Percentiles rank a stretch among this genome's conserved stretches.
These are phyloP conservation scores for Nematostella vectensis DNA, from an alignment of 92 coral and sea anemone species.

Conservation along the genomic window DNA sequence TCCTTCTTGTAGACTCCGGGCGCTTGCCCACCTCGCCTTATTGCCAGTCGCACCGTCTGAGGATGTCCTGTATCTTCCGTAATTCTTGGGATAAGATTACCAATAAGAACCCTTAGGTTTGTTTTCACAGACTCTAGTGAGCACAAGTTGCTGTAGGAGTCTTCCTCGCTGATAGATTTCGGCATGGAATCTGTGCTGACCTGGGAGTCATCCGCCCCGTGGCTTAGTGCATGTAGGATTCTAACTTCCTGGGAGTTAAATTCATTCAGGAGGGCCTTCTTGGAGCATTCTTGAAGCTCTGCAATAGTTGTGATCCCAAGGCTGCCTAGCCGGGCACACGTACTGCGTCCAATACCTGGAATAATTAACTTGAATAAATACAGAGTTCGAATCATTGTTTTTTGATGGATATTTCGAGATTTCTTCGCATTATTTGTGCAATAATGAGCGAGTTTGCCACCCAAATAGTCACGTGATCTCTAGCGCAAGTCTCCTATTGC, in stretches of 20 bases:
- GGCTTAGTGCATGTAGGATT: constrained; percentile 38
- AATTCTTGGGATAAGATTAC: constrained; percentile 47
- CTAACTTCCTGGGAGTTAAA: constrained; percentile 38
- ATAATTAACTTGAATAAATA: no score
- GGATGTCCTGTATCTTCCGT: constrained; percentile 46
- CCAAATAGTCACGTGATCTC: no score
- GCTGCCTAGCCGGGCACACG: constrained; percentile 38
- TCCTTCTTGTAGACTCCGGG: constrained; percentile 53
- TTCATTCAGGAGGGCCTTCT: constrained; percentile 33
- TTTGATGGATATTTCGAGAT: no score
- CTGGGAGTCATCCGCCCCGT: constrained; percentile 65
- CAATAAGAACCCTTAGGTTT: constrained; percentile 32
- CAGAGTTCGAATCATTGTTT: no score
- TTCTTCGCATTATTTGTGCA: no score
- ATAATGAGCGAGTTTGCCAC: no score
- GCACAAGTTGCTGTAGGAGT: constrained; percentile 56
- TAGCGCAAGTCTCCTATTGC: no score
- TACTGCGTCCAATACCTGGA: constrained; percentile 66
- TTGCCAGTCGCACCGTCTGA: constrained; percentile 54
- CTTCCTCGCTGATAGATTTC: constrained; percentile 73
- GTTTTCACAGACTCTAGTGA: constrained; percentile 44
- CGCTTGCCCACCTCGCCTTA: constrained; percentile 37
- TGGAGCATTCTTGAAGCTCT: constrained; percentile 51
- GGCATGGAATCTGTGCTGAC: constrained; percentile 54
- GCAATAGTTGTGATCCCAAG: constrained; percentile 46